Conservation (phyloP, 2,113 vertebrate genomes). For the Perca flavescens region DNA sequence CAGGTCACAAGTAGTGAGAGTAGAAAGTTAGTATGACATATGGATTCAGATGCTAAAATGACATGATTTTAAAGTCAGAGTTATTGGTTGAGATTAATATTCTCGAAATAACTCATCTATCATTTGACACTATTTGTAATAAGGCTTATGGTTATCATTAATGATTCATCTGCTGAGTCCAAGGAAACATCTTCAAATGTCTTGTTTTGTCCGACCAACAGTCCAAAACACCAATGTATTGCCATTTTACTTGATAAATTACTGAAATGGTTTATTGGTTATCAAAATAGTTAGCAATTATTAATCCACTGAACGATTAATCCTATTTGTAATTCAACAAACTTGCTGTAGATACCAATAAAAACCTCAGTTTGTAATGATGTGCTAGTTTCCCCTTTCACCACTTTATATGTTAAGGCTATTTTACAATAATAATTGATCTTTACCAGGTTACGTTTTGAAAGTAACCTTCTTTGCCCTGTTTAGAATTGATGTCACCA, state of each 20-base stretch:
- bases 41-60: background rate
- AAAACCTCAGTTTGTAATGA: background rate
- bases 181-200: background rate
- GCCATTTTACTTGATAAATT: background rate
- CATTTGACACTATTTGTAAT: background rate
- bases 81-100: background rate
- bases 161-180: background rate
- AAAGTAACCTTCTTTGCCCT: background rate
- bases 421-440: slow-evolving; percentile 8
- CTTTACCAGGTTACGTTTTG: slow-evolving; percentile 1
- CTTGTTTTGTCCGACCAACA: background rate
- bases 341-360: background rate
- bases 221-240: background rate
- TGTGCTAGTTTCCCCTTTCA: background rate
- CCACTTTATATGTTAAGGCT: background rate
- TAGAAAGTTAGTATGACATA: background rate
- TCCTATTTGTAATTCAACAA: background rate
- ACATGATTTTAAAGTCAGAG: background rate
- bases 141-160: background rate
- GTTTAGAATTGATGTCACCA: background rate
- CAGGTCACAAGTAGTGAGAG: slow-evolving; percentile 8
- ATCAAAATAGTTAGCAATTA: background rate
- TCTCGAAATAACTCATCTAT: background rate
- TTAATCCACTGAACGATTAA: background rate
- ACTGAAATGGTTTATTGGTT: background rate